Percentiles rank a stretch among this genome's conserved stretches.
Evolutionary conservation across 2,113 vertebrate species (phyloP).

Genomic region (Globicephala melas): DNA sequence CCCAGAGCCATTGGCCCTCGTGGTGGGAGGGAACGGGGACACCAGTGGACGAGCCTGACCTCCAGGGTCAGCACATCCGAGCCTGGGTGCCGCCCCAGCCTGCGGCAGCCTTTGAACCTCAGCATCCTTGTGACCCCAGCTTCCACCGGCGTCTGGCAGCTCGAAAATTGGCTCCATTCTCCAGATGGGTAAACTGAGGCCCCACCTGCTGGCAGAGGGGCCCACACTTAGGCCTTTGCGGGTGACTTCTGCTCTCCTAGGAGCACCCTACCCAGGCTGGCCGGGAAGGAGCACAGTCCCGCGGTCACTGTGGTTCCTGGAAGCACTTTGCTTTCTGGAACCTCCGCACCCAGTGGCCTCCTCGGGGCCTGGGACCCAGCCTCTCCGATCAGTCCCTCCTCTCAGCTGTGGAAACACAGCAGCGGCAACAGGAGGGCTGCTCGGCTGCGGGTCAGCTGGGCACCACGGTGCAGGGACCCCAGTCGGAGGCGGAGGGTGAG

Average conservation of each 20-base stretch:
- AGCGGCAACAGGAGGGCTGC: constrained; percentile 24
- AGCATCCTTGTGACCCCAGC: background rate
- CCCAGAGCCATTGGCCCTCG: rapidly evolving
- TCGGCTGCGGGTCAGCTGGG: background rate
- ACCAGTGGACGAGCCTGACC: background rate
- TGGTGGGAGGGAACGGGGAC: too few species aligned
- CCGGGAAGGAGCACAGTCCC: background rate
- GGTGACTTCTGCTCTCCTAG: background rate
- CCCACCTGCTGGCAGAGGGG: background rate
- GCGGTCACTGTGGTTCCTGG: rapidly evolving
- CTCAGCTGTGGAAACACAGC: constrained; percentile 78
- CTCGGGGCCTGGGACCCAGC: rapidly evolving
- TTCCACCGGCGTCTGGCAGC: background rate
- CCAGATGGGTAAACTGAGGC: background rate
- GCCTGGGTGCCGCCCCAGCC: background rate
- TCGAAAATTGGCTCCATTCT: background rate
- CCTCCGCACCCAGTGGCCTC: background rate
- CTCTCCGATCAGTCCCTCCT: constrained; percentile 26
- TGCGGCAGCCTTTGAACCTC: background rate
- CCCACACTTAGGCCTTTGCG: too few species aligned
- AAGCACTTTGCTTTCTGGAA: background rate
- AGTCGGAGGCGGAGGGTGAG: background rate
- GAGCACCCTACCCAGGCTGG: background rate
- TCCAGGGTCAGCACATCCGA: background rate
- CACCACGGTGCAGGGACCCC: background rate